Base-by-base conservation (phyloP, 2,797 vertebrate genomes). In the Manis pentadactyla region DNA sequence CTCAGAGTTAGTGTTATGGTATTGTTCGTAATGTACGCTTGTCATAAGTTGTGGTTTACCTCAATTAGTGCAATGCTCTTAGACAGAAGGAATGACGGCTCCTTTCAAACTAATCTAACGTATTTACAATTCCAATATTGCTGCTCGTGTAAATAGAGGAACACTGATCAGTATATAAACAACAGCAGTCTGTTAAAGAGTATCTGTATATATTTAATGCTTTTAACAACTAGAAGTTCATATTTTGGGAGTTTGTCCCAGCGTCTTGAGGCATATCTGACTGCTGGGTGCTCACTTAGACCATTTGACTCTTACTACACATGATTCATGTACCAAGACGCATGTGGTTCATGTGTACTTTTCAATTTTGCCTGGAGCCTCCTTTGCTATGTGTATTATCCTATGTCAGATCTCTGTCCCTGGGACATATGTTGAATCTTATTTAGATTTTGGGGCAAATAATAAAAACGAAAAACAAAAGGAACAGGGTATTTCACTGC, bases 381-480 rank as follows among this genome's bases (percentile, higher is more conserved):
- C 18, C 23, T 94, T 73, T 64, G 75, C 75, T 85, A 1, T 68
- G 64, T 2, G 2, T 9, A 8, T 88, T 79, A 69, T 25, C 21
- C 19, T 53, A 51, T 15, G 37, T 21, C 81, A 79, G 57, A 55
- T 51, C 42, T 78, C 31, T 82, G 19, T 90, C 66, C 90, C n/a
- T 13, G 63, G 92, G 77, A 21, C 31, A 74, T 21, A 25, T 13
- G 13, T 29, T 81, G 37, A 81, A 37, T 86, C 68, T 95, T 97
- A 53, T 46, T 94, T 91, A 79, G 66, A 83, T 66, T 42, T 61
- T 27, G 29, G 14, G 46, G 21, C 46, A 95, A 95, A 81, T 74
- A 55, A 95, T 87, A 91, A 57, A 84, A 73, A n/a, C 2, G 49
- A 69, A 18, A 94, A 95, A 57, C 57, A 61, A 89, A 96, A 81